Evolutionary conservation across 2,797 vertebrate genomes (phyloP), one percentile per base, ranked within the genome.

Genomic region (Hoplostethus mediterraneus): DNA sequence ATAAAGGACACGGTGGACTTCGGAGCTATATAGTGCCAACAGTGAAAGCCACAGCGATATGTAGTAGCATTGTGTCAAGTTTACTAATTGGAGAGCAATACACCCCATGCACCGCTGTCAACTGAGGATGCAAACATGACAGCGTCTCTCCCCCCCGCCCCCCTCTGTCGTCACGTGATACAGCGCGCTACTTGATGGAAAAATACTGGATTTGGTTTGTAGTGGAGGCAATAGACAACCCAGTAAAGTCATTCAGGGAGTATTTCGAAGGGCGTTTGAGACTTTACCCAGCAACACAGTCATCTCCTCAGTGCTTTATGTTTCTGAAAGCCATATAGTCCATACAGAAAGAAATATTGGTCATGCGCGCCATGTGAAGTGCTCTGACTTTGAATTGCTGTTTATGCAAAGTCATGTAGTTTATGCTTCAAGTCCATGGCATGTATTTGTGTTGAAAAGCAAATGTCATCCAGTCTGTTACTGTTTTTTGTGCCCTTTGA

Each of bases 141-240:
- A 75, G 84, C 86, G 62, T 42, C 60, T 62, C 69, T 73, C 42
- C 52, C 12, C 11, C 40, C 25, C 8, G 8, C 7, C 40, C 25
- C 8, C 6, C 7, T 16, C 40, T 28, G 40, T 14, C 62, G 81
- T 94, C 94, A 95, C 95, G 94, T 95, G 94, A 93, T 88, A 56
- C 78, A 86, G 88, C 89, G 88, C 89, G 91, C 92, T 90, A 94
- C 92, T 95, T 95, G 94, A 95, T 95, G 95, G 95, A 95, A 95
- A 95, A 95, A 94, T 95, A 95, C 95, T 92, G 94, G 95, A 94
- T 94, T 95, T 93, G 83, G 91, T 92, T 92, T 91, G 85, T 86
- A 89, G 90, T 73, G 81, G 82, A 87, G 87, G 89, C 78, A 71
- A 87, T 82, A 86, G 90, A 90, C 90, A 84, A 83, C 79, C 86